A percentile compares a stretch with the other conserved stretches of the same genome.
These are phyloP conservation scores for Tympanoctomys barrerae DNA, from an alignment of 2,797 vertebrate species.

Conservation along the genomic window DNA sequence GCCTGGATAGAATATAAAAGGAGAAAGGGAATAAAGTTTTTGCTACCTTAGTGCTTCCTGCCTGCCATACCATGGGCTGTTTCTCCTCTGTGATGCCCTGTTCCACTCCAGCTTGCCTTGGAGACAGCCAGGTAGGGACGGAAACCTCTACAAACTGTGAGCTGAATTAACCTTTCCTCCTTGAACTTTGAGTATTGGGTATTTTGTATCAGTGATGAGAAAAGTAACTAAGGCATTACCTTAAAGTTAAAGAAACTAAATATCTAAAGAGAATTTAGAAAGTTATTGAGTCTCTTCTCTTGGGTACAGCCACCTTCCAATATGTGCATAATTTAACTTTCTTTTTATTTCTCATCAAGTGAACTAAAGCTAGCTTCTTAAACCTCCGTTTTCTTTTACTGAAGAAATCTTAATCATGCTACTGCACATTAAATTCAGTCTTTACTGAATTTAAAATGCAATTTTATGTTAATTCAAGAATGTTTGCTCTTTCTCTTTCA, in stretches of 20 bases:
- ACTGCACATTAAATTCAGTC: not conserved
- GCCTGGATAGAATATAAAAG: not conserved
- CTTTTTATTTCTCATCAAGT: slow-evolving; percentile 8
- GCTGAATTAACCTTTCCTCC: not conserved
- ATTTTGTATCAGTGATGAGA: not conserved
- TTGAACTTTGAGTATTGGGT: not conserved
- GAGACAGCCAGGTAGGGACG: not conserved
- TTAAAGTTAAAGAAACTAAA: not conserved
- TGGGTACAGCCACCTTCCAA: not conserved
- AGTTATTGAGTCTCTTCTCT: not conserved
- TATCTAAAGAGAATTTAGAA: not conserved
- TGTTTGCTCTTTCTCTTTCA: not conserved
- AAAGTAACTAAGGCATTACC: not conserved
- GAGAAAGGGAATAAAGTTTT: not conserved
- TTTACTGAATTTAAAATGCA: slow-evolving; percentile 5
- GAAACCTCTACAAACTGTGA: not conserved
- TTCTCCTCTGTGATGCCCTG: not conserved
- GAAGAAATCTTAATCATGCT: not conserved
- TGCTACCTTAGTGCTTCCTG: not conserved
- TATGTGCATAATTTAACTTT: not conserved
- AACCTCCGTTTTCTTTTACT: slow-evolving; percentile 17
- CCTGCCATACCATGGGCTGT: not conserved
- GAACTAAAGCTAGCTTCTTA: not conserved
- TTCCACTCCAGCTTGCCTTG: not conserved
- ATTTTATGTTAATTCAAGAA: slow-evolving; percentile 24